phyloP scores from a whole-genome alignment of 2,113 vertebrate genomes.

The Phocoena sinus region DNA sequence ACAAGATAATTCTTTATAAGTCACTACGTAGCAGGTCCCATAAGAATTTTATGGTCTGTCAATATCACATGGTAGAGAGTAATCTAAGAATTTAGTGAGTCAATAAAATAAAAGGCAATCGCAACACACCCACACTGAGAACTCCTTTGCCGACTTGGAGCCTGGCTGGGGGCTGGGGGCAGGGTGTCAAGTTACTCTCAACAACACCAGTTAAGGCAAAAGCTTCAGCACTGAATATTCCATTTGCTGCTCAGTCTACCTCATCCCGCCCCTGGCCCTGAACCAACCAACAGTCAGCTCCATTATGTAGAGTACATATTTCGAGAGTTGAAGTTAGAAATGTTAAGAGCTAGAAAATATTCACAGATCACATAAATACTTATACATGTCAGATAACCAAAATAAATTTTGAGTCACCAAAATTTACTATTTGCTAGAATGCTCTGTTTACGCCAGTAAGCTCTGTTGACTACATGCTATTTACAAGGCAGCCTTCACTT shows the following conservation, averaged over 20 bases:
- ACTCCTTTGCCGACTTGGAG: background rate
- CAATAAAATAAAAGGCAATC: slow-evolving; percentile 61
- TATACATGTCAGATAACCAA: background rate
- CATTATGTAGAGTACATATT: background rate
- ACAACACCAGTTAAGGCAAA: slow-evolving; percentile 35
- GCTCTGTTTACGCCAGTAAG: background rate
- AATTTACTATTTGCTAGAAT: background rate
- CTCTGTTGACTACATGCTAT: background rate
- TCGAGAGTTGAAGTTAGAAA: background rate
- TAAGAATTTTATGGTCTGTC: slow-evolving; percentile 57
- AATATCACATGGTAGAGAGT: slow-evolving; percentile 40
- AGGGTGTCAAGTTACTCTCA: slow-evolving; percentile 11
- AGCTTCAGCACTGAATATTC: background rate
- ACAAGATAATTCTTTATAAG: slow-evolving; percentile 55
- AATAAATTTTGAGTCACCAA: background rate
- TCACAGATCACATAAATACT: background rate
- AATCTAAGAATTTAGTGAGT: slow-evolving; percentile 65
- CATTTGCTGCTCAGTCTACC: background rate
- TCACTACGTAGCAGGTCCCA: slow-evolving; percentile 10
- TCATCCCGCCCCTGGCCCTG: background rate
- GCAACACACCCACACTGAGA: slow-evolving; percentile 22
- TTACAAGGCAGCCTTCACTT: background rate
- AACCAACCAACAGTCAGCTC: background rate
- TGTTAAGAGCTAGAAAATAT: background rate
- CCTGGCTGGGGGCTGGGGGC: background rate